phyloP scores from a whole-genome alignment of 2,888 invertebrate genomes.

The Vesta saturnalis region DNA sequence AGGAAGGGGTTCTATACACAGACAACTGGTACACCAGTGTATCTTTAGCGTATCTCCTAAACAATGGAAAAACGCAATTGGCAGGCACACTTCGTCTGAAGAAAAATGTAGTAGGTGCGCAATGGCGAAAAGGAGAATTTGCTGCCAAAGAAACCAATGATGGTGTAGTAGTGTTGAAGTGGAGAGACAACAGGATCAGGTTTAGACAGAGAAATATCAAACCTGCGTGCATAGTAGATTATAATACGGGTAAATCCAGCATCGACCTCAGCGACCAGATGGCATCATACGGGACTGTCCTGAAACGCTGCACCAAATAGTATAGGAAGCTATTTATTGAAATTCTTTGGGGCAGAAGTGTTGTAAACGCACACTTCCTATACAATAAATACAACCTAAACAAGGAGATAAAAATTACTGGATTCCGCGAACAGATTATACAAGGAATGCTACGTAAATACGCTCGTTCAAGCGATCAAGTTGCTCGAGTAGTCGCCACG shows the following conservation, averaged over 20 bases:
- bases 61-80: neutral
- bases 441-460: neutral
- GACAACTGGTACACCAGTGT: conserved; percentile 7
- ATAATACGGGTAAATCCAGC: conserved; percentile 30
- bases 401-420: too few relatives aligned
- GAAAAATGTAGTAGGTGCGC: neutral
- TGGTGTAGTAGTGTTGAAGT: too few relatives aligned
- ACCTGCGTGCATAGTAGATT: conserved; percentile 30
- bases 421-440: neutral
- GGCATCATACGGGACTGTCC: too few relatives aligned
- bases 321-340: neutral
- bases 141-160: too few relatives aligned
- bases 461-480: too few relatives aligned
- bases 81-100: conserved; percentile 4
- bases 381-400: neutral
- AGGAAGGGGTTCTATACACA: conserved; percentile 3
- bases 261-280: conserved; percentile 37
- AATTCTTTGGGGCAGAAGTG: neutral
- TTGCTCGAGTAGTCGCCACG: too few relatives aligned
- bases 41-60: neutral
- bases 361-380: neutral
- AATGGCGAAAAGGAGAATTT: neutral
- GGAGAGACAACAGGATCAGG: neutral
- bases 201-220: neutral
- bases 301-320: too few relatives aligned